Evolutionary conservation across 1,140 invertebrate genomes (phyloP).

Genomic region (Diachasma alloeum): DNA sequence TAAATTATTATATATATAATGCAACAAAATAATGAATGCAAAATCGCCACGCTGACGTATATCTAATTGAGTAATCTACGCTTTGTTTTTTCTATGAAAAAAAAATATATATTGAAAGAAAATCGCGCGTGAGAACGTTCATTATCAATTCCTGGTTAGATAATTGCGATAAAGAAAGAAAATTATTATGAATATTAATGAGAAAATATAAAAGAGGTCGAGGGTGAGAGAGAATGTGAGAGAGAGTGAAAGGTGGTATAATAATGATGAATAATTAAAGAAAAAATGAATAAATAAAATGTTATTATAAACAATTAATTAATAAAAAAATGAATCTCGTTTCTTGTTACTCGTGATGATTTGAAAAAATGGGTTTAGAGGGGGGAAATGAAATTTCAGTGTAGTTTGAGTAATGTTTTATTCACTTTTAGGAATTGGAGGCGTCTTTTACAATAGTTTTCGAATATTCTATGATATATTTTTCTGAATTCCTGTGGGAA

Average conservation of each 20-base stretch:
- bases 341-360: constrained; percentile 56
- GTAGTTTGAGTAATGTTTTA: too few relatives aligned
- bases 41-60: constrained; percentile 46
- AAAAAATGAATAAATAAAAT: constrained; percentile 46
- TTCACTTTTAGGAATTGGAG: too few relatives aligned
- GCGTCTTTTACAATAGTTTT: too few relatives aligned
- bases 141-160: constrained; percentile 24
- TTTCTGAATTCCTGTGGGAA: too few relatives aligned
- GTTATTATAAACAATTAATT: constrained; percentile 60
- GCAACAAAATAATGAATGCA: constrained; percentile 39
- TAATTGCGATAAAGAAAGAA: constrained; percentile 17
- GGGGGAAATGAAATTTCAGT: too few relatives aligned
- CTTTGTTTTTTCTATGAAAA: constrained; percentile 52
- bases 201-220: background rate
- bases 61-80: constrained; percentile 49
- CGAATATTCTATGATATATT: too few relatives aligned
- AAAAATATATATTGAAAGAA: constrained; percentile 20
- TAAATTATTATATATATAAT: constrained; percentile 44
- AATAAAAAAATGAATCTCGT: constrained; percentile 58
- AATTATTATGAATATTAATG: background rate
- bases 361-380: background rate
- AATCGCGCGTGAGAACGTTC: constrained; percentile 37
- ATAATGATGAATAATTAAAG: constrained; percentile 23
- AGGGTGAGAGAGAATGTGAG: constrained; percentile 19
- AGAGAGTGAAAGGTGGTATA: constrained; percentile 13